Evolutionary conservation across 2,797 vertebrate genomes (phyloP).

Genomic region (Masticophis lateralis): DNA sequence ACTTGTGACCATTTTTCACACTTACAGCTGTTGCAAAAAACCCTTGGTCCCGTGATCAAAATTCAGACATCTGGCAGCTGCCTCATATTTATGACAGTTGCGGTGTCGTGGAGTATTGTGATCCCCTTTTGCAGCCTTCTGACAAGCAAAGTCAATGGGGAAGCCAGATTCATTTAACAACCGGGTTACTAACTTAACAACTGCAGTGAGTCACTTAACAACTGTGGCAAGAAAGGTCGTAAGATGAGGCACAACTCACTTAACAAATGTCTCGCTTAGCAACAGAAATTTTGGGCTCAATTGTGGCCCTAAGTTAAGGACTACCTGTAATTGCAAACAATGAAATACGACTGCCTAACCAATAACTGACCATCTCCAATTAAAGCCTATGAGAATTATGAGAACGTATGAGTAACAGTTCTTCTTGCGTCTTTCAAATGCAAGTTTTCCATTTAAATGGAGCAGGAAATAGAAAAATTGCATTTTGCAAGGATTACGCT

Average conservation of each 20-base stretch:
- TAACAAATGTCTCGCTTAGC: too few species aligned
- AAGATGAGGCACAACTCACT: too few species aligned
- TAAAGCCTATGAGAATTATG: background rate
- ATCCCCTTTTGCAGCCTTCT: background rate
- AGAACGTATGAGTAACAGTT: background rate
- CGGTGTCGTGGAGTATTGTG: background rate
- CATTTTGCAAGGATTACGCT: constrained; percentile 31
- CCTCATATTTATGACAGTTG: background rate
- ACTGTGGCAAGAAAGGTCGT: background rate
- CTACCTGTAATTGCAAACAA: constrained; percentile 37
- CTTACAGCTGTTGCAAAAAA: background rate
- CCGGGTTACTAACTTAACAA: too few species aligned
- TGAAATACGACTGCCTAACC: constrained; percentile 45
- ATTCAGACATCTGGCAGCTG: background rate
- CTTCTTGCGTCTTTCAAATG: background rate
- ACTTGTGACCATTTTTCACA: background rate
- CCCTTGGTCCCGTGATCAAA: background rate
- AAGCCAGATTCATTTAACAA: background rate
- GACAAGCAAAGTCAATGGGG: background rate
- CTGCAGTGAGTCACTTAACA: background rate
- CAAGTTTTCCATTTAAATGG: constrained; percentile 45
- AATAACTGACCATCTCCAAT: constrained; percentile 11
- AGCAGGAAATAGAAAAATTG: constrained; percentile 42
- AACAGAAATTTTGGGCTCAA: too few species aligned
- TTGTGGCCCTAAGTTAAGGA: too few species aligned